Base-by-base conservation (phyloP, 2,888 invertebrate species). In the Epinotia nisella region DNA sequence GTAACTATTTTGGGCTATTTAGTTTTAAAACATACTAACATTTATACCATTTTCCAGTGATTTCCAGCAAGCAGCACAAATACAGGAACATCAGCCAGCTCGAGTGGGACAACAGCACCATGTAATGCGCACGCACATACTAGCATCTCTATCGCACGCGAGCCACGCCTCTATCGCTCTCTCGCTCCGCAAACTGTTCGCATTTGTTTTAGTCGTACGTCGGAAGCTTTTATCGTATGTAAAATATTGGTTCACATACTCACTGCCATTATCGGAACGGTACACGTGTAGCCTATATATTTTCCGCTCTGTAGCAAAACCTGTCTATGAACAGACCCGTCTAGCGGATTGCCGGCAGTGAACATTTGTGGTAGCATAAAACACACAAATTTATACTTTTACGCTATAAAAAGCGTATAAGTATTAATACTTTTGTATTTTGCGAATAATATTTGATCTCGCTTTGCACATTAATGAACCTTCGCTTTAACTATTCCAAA, bases 71-170 rank as follows among this genome's bases (percentile, higher is more conserved):
- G 84, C 91, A 92, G 82, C 94, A 94, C 86, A 94, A 96, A 86
- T 96, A 96, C 89, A 95, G 96, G 83, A 96, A 96, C 92, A 96
- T 96, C 85, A 96, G 95, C 89, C 96, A 96, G 90, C 91, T 96
- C 78, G 96, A 96, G 91, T 96, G 96, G 96, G 96, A 96, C 91
- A 96, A 96, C 94, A 96, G 96, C 90, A 96, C 96, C 82, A 96
- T 96, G 96, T 96, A 96, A 95, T 82, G 81, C 80, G 78, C 77
- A 75, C 68, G 77, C 75, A 62, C 76, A 55, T 55, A n/a, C 65
- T 24, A 49, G 62, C 62, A 66, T 75, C 79, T 60, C 71, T 70
- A 78, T 76, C 79, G 71, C 80, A 72, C 76, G 45, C 75, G 70
- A 74, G 70, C 76, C 68, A 64, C 68, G 55, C 76, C 74, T 60